Evolutionary conservation across 2,888 invertebrate species (phyloP).

Genomic region (Lypha dubia): DNA sequence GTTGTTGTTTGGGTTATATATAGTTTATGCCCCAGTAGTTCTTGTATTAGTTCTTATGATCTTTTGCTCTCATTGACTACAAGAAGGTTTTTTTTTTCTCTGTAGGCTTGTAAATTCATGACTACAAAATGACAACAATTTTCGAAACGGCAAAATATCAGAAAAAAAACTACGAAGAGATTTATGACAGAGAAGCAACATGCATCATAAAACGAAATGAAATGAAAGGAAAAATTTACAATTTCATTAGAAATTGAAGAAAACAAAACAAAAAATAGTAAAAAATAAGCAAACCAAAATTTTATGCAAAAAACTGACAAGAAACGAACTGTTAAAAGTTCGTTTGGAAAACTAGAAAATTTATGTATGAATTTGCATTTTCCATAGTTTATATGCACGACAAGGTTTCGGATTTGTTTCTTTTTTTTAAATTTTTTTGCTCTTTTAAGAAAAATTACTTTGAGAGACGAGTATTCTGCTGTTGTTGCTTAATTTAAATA

Average conservation of each 20-base stretch:
- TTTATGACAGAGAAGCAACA: neutral
- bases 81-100: conserved; percentile 11
- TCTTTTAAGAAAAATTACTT: conserved; percentile 27
- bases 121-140: conserved; percentile 38
- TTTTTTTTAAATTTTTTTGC: neutral
- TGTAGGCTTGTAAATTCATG: conserved; percentile 15
- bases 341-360: neutral
- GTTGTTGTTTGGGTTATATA: too few relatives aligned
- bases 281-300: conserved; percentile 11
- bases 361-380: conserved; percentile 26
- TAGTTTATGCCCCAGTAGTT: conserved; percentile 23
- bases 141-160: conserved; percentile 2
- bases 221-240: conserved; percentile 42
- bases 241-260: conserved; percentile 38
- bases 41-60: conserved; percentile 41
- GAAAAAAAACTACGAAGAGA: conserved; percentile 5
- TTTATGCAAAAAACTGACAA: conserved; percentile 2
- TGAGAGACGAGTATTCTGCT: neutral
- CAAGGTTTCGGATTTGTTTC: neutral
- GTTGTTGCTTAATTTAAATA: conserved; percentile 27
- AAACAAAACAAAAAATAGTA: neutral
- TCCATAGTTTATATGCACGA: conserved; percentile 16
- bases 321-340: conserved; percentile 1
- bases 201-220: conserved; percentile 30
- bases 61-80: conserved; percentile 11